These are phyloP conservation scores for Microcebus lehilahytsara DNA, from an alignment of 2,113 vertebrate genomes.

Conservation along the genomic window DNA sequence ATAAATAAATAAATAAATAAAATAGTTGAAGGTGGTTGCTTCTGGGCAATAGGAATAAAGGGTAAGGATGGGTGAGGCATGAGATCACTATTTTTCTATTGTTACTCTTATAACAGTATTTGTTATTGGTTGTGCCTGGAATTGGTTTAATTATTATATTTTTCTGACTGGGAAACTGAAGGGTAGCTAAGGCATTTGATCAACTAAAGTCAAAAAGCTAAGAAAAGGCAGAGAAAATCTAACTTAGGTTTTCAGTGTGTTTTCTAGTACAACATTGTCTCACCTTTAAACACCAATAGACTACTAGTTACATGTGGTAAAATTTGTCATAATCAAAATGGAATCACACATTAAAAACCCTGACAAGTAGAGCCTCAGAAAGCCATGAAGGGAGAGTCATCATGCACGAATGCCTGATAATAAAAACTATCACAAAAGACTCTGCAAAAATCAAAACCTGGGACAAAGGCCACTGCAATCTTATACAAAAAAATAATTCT, in stretches of 20 bases:
- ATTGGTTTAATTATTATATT: neutral
- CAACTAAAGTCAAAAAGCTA: neutral
- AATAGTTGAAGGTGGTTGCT: neutral
- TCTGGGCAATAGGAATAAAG: neutral
- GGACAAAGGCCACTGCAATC: neutral
- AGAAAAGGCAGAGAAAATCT: neutral
- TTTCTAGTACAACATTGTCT: neutral
- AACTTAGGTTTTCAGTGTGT: neutral
- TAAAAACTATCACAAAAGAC: neutral
- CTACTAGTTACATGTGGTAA: neutral
- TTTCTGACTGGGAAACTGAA: slow-evolving; percentile 11
- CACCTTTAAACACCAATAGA: neutral
- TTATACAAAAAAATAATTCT: neutral
- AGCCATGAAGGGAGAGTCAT: neutral
- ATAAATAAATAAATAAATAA: too few relatives aligned
- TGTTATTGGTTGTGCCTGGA: neutral
- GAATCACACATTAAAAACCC: neutral
- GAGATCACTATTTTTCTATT: neutral
- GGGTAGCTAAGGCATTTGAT: neutral
- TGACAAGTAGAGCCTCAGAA: neutral
- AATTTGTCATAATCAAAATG: neutral
- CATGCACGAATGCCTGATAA: neutral
- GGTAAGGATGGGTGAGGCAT: neutral
- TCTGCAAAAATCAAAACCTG: neutral
- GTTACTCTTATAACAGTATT: neutral